A percentile compares a stretch with the other conserved stretches of the same genome.
These are phyloP conservation scores for Subacronicta megacephala DNA, from an alignment of 2,888 invertebrate genomes.

Conservation along the genomic window DNA sequence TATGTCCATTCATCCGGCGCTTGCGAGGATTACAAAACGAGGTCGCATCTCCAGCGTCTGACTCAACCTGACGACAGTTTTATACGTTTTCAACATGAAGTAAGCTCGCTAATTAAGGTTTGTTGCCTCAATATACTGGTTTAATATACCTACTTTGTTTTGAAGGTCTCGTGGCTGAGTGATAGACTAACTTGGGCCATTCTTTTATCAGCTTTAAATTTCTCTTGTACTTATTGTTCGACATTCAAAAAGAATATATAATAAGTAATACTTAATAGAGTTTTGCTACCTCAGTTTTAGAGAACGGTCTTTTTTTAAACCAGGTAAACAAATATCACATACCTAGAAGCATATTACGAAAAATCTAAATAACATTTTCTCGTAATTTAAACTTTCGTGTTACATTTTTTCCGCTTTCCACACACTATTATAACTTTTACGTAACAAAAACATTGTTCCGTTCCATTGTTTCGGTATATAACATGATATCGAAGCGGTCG, in stretches of 20 bases:
- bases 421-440: conserved; percentile 6
- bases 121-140: conserved; percentile 42
- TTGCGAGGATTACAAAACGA: conserved; percentile 83
- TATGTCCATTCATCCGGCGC: conserved; percentile 86
- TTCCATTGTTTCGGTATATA: conserved; percentile 33
- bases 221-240: too few species aligned
- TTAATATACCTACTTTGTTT: conserved; percentile 10
- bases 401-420: conserved; percentile 16
- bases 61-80: conserved; percentile 73
- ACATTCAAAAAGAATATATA: too few species aligned
- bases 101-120: conserved; percentile 72
- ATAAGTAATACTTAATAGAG: too few species aligned
- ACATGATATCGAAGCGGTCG: conserved; percentile 20
- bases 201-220: too few species aligned
- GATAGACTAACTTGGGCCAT: too few species aligned
- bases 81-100: conserved; percentile 69
- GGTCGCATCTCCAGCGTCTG: conserved; percentile 81
- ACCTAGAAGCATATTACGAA: too few species aligned
- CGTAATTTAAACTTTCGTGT: neutral
- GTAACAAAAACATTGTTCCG: conserved; percentile 28
- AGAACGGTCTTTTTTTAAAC: too few species aligned
- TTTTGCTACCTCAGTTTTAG: too few species aligned
- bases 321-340: too few species aligned
- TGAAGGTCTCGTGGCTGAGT: too few species aligned
- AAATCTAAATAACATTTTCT: too few species aligned